Evolutionary conservation across 2,888 invertebrate genomes (phyloP).

Genomic region (Catocala sponsa): DNA sequence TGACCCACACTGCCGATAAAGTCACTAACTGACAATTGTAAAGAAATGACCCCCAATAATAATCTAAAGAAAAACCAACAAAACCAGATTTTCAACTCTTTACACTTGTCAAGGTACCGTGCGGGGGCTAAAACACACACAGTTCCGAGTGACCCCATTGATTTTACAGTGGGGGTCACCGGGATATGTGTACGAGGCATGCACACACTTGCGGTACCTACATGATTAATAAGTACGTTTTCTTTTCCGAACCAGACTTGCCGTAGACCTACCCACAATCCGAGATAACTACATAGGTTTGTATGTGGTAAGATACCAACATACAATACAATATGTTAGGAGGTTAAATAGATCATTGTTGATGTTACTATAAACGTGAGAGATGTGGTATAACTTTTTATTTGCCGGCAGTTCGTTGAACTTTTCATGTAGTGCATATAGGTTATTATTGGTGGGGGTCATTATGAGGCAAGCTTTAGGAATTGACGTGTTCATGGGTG

Average conservation of each 20-base stretch:
- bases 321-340: constrained; percentile 69
- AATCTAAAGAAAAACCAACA: too few relatives aligned
- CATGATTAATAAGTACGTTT: constrained; percentile 77
- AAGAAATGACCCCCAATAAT: too few relatives aligned
- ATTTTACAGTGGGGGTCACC: background rate
- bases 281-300: constrained; percentile 77
- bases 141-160: constrained; percentile 2
- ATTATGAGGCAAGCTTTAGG: too few relatives aligned
- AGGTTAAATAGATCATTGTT: constrained; percentile 28
- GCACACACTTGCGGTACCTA: constrained; percentile 41
- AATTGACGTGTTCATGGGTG: too few relatives aligned
- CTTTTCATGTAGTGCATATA: too few relatives aligned
- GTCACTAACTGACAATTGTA: too few relatives aligned
- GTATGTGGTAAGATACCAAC: constrained; percentile 88
- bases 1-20: too few relatives aligned
- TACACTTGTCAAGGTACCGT: constrained; percentile 8
- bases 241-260: constrained; percentile 82
- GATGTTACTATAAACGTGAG: constrained; percentile 6
- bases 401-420: background rate
- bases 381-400: background rate
- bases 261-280: constrained; percentile 73
- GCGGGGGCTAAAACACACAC: constrained; percentile 5
- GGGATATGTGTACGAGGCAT: constrained; percentile 26
- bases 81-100: background rate
- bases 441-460: too few relatives aligned